Evolutionary conservation across 2,888 invertebrate genomes (phyloP).

Genomic region (Pachliopta kotzebuea): DNA sequence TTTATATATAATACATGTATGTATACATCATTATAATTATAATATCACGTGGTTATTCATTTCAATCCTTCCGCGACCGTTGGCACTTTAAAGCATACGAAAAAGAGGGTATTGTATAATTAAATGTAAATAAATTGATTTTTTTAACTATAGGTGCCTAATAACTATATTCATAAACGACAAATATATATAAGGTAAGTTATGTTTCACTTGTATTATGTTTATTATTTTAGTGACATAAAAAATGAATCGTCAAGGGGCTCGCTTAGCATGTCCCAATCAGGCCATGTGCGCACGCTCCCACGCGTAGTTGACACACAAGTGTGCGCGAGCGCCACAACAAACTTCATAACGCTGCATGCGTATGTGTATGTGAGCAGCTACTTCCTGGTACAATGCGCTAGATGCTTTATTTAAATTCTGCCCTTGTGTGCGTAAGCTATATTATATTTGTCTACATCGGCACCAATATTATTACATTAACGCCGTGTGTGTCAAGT

Average conservation of each 20-base stretch:
- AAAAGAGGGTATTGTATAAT: too few species aligned
- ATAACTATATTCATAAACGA: background rate
- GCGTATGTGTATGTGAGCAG: conserved; percentile 67
- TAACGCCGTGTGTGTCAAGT: conserved; percentile 64
- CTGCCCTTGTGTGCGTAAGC: conserved; percentile 71
- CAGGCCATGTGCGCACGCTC: conserved; percentile 78
- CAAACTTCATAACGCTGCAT: conserved; percentile 52
- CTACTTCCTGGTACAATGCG: conserved; percentile 78
- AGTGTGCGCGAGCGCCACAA: conserved; percentile 76
- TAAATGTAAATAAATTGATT: too few species aligned
- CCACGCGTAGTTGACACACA: conserved; percentile 73
- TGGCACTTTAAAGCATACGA: too few species aligned
- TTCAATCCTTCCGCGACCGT: too few species aligned
- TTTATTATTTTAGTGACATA: conserved; percentile 61
- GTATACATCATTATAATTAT: too few species aligned
- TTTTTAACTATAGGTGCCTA: background rate
- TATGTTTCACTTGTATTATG: background rate
- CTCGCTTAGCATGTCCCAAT: conserved; percentile 75
- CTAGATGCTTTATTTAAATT: conserved; percentile 78
- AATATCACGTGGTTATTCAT: too few species aligned
- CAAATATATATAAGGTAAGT: background rate
- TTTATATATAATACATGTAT: too few species aligned
- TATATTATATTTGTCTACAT: conserved; percentile 71
- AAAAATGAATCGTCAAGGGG: conserved; percentile 76
- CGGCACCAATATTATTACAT: conserved; percentile 73